Evolutionary conservation across 2,113 vertebrate genomes (phyloP).

Genomic region (Sinosuthora webbiana): DNA sequence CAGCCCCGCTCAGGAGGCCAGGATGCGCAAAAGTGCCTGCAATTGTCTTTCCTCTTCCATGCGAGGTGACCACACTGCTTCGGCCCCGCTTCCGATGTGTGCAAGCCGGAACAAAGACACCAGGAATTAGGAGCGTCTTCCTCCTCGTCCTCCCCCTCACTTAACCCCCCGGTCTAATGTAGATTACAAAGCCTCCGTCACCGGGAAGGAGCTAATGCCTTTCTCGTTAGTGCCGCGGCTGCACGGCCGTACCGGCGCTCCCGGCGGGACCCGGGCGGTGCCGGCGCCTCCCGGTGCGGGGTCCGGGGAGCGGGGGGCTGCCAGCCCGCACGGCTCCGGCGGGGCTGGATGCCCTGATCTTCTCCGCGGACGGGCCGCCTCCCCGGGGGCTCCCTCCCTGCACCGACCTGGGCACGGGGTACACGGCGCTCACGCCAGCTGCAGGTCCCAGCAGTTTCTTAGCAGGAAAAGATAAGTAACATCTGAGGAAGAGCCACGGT

Average conservation of each 20-base stretch:
- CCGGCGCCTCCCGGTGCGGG: too few species aligned
- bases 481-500: conserved; percentile 19
- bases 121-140: not conserved
- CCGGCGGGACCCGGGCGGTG: too few species aligned
- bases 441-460: not conserved
- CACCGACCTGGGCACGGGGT: not conserved
- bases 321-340: not conserved
- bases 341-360: not conserved
- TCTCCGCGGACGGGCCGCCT: not conserved
- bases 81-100: not conserved
- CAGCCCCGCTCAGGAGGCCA: not conserved
- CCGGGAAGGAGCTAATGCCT: not conserved
- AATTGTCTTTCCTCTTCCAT: conserved; percentile 17
- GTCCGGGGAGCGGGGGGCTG: not conserved
- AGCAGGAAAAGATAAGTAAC: conserved; percentile 58
- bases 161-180: not conserved
- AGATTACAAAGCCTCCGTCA: not conserved
- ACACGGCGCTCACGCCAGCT: conserved; percentile 10
- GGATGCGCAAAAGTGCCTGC: not conserved
- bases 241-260: not conserved
- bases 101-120: not conserved
- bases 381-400: not conserved
- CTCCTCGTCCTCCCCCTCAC: not conserved
- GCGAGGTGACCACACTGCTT: not conserved
- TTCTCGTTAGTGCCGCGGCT: not conserved